Base-by-base conservation (phyloP, 2,113 vertebrate genomes). In the Noturus placidus region DNA sequence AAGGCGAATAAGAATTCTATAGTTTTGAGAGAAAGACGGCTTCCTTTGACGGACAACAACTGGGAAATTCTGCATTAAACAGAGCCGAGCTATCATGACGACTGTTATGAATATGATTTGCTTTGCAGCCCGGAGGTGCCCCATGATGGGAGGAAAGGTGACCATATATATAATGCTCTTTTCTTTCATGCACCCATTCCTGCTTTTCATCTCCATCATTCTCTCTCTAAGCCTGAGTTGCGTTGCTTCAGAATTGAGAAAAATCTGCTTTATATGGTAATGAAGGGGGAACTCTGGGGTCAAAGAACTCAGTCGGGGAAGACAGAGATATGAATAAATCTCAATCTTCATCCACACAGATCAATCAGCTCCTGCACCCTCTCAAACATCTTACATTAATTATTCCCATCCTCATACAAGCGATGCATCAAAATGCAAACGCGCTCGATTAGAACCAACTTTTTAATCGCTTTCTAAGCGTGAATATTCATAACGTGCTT, bases 231-330 rank as follows among this genome's bases (percentile, higher is more conserved):
- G 42, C 67, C 76, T 19, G 38, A 69, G 79, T 59, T 38, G 61
- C 59, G 83, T 86, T 85, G 70, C 14, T 30, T 83, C 61, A 89
- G 91, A 84, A 82, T 10, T 69, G 14, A 87, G 88, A 78, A 90
- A 91, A 92, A 67, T 74, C 87, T 90, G 81, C 82, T 91, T 91
- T 84, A 83, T 93, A 90, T 84, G 89, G 70, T 57, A 87, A 93
- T 91, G 89, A 91, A 88, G 82, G 54, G 33, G 82, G 82, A 84
- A 87, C 84, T 86, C 76, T 46, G 82, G 86, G 89, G 91, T 90
- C 88, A 89, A 74, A 88, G 88, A 78, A 88, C 69, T 91, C 82
- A 86, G 85, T 83, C 79, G 69, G 89, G 85, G 57, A 88, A 85
- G 59, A 84, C 81, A 90, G 84, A 87, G 76, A 91, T 59, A 79